Evolutionary conservation across 2,113 vertebrate genomes (phyloP).

Genomic region (Otus sunia): DNA sequence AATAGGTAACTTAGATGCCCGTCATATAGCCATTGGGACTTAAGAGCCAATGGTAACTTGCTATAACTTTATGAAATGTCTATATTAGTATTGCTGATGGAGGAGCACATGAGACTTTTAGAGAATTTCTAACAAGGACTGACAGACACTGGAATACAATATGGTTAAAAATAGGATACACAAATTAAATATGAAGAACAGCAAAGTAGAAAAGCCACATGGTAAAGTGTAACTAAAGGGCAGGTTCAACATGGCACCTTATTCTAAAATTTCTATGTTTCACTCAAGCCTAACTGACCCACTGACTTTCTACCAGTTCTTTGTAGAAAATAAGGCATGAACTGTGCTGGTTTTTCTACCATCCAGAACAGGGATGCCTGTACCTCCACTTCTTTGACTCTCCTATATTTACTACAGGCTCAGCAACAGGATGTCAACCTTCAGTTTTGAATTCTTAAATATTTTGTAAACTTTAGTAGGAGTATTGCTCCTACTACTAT

Average conservation of each 20-base stretch:
- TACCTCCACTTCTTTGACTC: not conserved
- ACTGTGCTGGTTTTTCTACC: not conserved
- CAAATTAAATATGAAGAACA: not conserved
- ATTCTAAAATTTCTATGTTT: not conserved
- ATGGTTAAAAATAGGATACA: not conserved
- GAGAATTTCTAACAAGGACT: not conserved
- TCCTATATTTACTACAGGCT: not conserved
- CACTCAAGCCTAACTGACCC: not conserved
- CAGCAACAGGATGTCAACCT: not conserved
- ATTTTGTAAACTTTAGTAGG: not conserved
- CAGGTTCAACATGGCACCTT: not conserved
- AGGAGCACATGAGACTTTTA: not conserved
- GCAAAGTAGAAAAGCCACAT: not conserved
- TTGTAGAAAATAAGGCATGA: not conserved
- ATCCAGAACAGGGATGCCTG: not conserved
- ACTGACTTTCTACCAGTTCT: not conserved
- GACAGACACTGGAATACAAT: not conserved
- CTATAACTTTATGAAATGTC: not conserved
- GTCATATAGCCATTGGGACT: not conserved
- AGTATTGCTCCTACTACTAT: not conserved
- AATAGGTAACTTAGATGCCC: not conserved
- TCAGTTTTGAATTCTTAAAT: not conserved
- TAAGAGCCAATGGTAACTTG: not conserved
- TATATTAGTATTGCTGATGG: not conserved
- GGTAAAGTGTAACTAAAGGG: not conserved